Evolutionary conservation across 2,888 invertebrate genomes (phyloP).

Genomic region (Mythimna impura): DNA sequence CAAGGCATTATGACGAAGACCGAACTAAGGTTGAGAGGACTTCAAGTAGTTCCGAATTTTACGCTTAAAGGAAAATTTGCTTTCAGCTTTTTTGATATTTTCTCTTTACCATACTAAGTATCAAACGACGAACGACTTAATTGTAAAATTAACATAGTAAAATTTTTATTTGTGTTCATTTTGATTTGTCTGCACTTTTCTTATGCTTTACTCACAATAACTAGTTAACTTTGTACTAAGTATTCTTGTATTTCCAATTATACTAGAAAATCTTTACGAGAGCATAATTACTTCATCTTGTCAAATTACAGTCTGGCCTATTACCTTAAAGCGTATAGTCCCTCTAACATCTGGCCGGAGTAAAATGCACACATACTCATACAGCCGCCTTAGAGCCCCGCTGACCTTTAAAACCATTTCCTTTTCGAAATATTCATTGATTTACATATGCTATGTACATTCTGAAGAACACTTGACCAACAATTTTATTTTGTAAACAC

Average conservation of each 20-base stretch:
- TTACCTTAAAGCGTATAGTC: neutral
- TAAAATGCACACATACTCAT: no score
- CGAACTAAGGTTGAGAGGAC: no score
- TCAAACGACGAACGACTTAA: neutral
- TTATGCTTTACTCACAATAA: neutral
- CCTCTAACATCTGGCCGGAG: no score
- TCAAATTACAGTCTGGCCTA: slow-evolving; percentile 38
- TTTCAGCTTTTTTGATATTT: neutral
- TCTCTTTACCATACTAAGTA: neutral
- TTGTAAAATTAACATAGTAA: neutral
- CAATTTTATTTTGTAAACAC: no score
- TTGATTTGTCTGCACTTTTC: neutral
- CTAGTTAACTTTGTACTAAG: slow-evolving; percentile 8
- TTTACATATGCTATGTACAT: no score
- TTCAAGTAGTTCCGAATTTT: no score
- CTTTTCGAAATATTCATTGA: no score
- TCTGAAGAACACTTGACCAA: no score
- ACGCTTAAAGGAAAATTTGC: no score
- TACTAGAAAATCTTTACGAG: slow-evolving; percentile 31
- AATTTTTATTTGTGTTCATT: neutral
- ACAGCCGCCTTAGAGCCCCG: no score
- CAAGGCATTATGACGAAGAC: no score
- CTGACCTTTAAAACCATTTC: no score
- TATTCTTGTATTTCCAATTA: slow-evolving; percentile 11
- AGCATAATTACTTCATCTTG: slow-evolving; percentile 55